Conservation (phyloP, 2,888 invertebrate species). For the Caradrina kadenii region DNA sequence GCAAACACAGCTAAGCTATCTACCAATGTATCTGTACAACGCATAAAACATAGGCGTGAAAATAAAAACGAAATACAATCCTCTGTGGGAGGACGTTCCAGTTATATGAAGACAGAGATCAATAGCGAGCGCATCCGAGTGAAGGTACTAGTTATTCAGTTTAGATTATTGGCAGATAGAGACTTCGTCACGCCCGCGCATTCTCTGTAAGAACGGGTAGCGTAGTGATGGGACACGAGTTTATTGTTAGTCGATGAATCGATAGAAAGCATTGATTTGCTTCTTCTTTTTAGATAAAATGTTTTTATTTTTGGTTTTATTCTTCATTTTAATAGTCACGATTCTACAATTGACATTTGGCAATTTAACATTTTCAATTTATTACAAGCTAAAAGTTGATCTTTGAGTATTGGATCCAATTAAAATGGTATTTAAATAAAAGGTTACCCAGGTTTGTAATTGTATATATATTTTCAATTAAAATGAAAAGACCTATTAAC, state of each 20-base stretch:
- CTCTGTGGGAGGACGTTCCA: conserved; percentile 54
- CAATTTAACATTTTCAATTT: conserved; percentile 2
- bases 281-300: background rate
- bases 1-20: background rate
- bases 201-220: conserved; percentile 50
- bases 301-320: background rate
- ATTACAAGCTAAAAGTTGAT: background rate
- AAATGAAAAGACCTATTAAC: conserved; percentile 60
- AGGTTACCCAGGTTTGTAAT: conserved; percentile 21
- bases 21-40: background rate
- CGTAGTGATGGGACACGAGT: conserved; percentile 48
- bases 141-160: conserved; percentile 64
- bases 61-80: conserved; percentile 49
- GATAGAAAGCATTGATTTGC: conserved; percentile 19
- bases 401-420: conserved; percentile 27
- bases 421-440: conserved; percentile 22
- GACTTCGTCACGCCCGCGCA: conserved; percentile 64
- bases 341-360: background rate
- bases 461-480: conserved; percentile 52
- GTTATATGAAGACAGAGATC: conserved; percentile 60
- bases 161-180: conserved; percentile 65
- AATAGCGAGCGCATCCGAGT: conserved; percentile 56
- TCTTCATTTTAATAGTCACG: background rate
- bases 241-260: conserved; percentile 17
- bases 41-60: conserved; percentile 26